Evolutionary conservation across 2,113 vertebrate species (phyloP), one percentile per base, ranked within the genome.

Genomic region (Mesocricetus auratus): DNA sequence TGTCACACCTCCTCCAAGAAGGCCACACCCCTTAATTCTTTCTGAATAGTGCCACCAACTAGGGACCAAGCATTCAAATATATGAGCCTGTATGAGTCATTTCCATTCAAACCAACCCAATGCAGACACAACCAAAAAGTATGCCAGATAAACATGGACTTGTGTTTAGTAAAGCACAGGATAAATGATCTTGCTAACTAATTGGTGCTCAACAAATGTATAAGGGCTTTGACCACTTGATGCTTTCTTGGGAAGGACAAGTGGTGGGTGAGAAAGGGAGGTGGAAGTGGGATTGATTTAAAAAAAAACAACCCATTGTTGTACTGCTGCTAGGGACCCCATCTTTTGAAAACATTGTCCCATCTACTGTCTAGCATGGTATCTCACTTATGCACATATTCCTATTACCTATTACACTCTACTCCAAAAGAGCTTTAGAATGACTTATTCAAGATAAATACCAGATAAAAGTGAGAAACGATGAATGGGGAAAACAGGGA

Each of bases 381-480:
- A 10, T 82, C 90, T 91, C 94, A 77, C 42, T 96, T 90, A 73
- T 81, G 92, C 85, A 68, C 82, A 50, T 90, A 93, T 92, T 97
- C 92, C 88, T 85, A 93, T 53, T 83, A 39, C 7, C 0, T 85
- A 93, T 53, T 83, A 39, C 7, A 0, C 89, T 95, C 93, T 94
- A 71, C 94, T 95, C 92, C 11, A 12, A 90, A 94, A 89, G 92
- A 53, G 39, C 94, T 95, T 96, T 94, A 33, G 73, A 91, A 95
- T 60, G 22, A 83, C 39, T 97, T 94, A 78, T 60, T 60, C 82
- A 95, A 93, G 91, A 96, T 56, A 95, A 94, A 93, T 42, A 90
- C 69, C 69, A 81, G 87, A 71, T 45, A 71, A 75, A 85, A 86
- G 42, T 39, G 22, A 92, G 90, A 93, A 64, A 69, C 22, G 87